Conservation (phyloP, 2,888 invertebrate genomes). For the Nomada flava region DNA sequence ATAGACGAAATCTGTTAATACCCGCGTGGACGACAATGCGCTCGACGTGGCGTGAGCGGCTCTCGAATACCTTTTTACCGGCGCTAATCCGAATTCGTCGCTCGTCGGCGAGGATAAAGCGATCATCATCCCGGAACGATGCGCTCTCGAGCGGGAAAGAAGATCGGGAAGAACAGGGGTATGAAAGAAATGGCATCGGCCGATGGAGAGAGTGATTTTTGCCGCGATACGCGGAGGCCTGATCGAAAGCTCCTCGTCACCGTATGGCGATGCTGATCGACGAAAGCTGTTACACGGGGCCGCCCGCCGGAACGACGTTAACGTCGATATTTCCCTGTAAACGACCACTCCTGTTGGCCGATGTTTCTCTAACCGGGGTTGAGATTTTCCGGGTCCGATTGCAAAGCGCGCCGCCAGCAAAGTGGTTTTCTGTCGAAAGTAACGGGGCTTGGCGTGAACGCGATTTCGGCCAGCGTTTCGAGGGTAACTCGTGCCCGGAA, state of each 20-base stretch:
- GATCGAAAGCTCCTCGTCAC: slow-evolving; percentile 67
- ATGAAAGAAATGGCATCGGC: slow-evolving; percentile 46
- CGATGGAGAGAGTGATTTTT: slow-evolving; percentile 69
- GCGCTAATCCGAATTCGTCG: slow-evolving; percentile 80
- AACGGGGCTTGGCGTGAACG: slow-evolving; percentile 55
- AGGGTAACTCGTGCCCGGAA: slow-evolving; percentile 14
- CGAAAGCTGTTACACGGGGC: slow-evolving; percentile 63
- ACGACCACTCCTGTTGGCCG: slow-evolving; percentile 49
- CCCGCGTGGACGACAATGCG: slow-evolving; percentile 77
- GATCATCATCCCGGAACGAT: slow-evolving; percentile 79
- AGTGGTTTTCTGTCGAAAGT: slow-evolving; percentile 59
- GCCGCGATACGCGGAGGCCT: slow-evolving; percentile 73
- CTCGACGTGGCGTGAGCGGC: slow-evolving; percentile 78
- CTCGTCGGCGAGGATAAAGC: slow-evolving; percentile 74
- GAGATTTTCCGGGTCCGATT: slow-evolving; percentile 52
- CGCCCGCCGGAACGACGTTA: slow-evolving; percentile 61
- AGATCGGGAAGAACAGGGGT: slow-evolving; percentile 30
- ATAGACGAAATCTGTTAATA: slow-evolving; percentile 81
- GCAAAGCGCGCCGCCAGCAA: slow-evolving; percentile 42
- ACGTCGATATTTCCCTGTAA: slow-evolving; percentile 64
- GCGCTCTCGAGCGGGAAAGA: slow-evolving; percentile 41
- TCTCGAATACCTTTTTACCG: slow-evolving; percentile 81
- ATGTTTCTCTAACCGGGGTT: slow-evolving; percentile 18
- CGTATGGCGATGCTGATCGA: slow-evolving; percentile 66
- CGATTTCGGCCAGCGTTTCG: slow-evolving; percentile 48